Evolutionary conservation across 2,113 vertebrate species (phyloP), one percentile per base, ranked within the genome.

Genomic region (Eleginops maclovinus): DNA sequence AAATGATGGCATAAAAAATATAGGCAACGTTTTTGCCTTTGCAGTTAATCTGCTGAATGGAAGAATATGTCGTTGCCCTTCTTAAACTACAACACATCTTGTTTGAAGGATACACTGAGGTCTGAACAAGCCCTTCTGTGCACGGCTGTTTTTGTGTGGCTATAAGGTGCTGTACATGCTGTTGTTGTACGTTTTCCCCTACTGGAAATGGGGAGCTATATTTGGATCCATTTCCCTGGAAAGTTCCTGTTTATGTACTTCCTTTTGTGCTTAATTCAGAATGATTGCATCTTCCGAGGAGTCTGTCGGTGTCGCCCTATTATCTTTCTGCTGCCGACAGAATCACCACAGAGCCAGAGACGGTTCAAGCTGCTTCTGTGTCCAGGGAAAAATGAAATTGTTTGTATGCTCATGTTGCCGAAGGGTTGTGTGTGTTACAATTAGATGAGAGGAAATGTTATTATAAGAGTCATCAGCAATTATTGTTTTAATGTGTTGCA

Each of bases 281-380:
- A 58, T 64, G 81, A 89, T 77, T 65, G 79, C 72, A 87, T 77
- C 84, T 87, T 87, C 68, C 64, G 68, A 82, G 75, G 50, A 81
- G 61, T 72, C 63, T 60, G 70, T 69, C 36, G 51, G 16, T 43
- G 60, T 76, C 75, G 50, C 40, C 56, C 43, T 84, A 44, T 90
- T 85, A 77, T 87, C 74, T 72, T 53, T 65, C 46, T 64, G 71
- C 41, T 75, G 70, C 53, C 64, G 62, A 62, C 64, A 53, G 28
- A 66, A 73, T 70, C 50, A 46, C 67, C 40, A 70, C 26, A 58
- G 26, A 65, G 68, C 12, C 47, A 21, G 43, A 65, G 17, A 19
- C n/a, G 59, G 19, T 44, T 62, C 55, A 67, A 59, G 22, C 31
- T 55, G 19, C 28, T 3, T 77, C 82, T 82, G 22, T 81, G 77